These are phyloP conservation scores for Oryzias celebensis DNA, from an alignment of 2,113 vertebrate species.

Conservation along the genomic window DNA sequence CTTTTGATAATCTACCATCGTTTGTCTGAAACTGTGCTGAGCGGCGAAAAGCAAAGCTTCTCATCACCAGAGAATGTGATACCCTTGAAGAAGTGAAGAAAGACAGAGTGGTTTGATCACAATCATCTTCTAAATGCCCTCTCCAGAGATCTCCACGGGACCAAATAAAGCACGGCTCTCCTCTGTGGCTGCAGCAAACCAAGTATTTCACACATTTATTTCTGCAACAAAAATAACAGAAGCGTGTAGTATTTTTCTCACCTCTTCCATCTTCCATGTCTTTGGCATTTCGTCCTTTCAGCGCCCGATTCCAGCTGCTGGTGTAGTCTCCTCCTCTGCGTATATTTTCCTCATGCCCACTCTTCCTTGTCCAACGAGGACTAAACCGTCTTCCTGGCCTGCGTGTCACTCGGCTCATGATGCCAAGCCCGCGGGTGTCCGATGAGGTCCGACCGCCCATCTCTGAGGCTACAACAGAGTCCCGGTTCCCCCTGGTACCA, in stretches of 20 bases:
- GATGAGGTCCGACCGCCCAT: constrained; percentile 51
- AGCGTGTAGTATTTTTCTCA: constrained; percentile 60
- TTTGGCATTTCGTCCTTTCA: constrained; percentile 79
- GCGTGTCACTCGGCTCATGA: constrained; percentile 70
- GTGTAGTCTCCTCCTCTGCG: constrained; percentile 76
- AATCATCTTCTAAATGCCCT: constrained; percentile 42
- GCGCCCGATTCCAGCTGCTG: constrained; percentile 78
- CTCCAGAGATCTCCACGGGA: constrained; percentile 31
- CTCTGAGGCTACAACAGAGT: constrained; percentile 58
- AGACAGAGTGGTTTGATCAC: constrained; percentile 39
- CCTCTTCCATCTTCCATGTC: constrained; percentile 91
- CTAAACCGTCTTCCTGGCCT: constrained; percentile 74
- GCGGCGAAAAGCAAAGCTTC: constrained; percentile 6
- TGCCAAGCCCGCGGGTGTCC: constrained; percentile 74
- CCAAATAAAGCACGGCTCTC: constrained; percentile 26
- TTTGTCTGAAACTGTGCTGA: constrained; percentile 16
- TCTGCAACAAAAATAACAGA: neutral
- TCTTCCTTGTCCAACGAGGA: constrained; percentile 81
- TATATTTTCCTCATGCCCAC: constrained; percentile 70
- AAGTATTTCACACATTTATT: neutral
- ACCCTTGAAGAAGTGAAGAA: constrained; percentile 36
- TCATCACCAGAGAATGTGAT: constrained; percentile 13
- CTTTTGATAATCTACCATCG: constrained; percentile 13
- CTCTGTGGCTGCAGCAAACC: too few species aligned
- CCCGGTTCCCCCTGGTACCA: constrained; percentile 32